Base-by-base conservation (phyloP, 2,888 invertebrate genomes). In the Cephus sareptanus region DNA sequence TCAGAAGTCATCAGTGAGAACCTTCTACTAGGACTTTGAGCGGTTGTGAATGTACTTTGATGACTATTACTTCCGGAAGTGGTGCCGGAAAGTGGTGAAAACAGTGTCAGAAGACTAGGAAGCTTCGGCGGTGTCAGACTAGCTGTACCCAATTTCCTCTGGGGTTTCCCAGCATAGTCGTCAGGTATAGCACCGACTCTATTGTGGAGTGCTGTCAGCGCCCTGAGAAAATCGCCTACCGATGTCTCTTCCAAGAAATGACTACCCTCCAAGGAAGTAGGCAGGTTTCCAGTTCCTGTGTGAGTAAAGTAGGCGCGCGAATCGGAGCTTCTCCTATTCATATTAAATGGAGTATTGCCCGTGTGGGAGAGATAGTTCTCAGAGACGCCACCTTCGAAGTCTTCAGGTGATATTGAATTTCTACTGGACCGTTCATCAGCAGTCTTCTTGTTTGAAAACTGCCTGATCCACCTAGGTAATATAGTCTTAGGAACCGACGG, bases 211-310 rank as follows among this genome's bases (percentile, higher is more conserved):
- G 95, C 94, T 74, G 96, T 95, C 75, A 97, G 91, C 0, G 96
- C 96, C 78, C 96, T 93, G 35, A 97, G 93, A 77, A 97, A 93
- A 91, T 97, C 97, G 1, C 96, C 97, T 23, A 97, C 93, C 34
- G 96, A 96, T 0, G 97, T 97, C 85, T 96, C 95, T 90, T 97
- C 97, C 77, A 97, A 92, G 15, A 96, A 94, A 86, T 94, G 93
- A 30, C 94, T 93, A 11, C 94, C 93, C 85, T 94, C 93, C 23
- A 85, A 81, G 4, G 85, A 84, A 74, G 81, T 77, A 3, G 56
- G 84, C 75, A 79, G 79, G 69, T 11, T 83, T 79, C 74, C 82
- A 1, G 84, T 84, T 1, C 88, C 88, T 0, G 90, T 87, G 75
- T 91, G 89, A 35, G 90, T 90, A 68, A 88, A 85, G 37, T 92